A percentile compares a stretch with the other conserved stretches of the same genome.
phyloP scores from a whole-genome alignment of 30 jellyfish, hydroid and myxozoan species.

The Aurelia coerulea region DNA sequence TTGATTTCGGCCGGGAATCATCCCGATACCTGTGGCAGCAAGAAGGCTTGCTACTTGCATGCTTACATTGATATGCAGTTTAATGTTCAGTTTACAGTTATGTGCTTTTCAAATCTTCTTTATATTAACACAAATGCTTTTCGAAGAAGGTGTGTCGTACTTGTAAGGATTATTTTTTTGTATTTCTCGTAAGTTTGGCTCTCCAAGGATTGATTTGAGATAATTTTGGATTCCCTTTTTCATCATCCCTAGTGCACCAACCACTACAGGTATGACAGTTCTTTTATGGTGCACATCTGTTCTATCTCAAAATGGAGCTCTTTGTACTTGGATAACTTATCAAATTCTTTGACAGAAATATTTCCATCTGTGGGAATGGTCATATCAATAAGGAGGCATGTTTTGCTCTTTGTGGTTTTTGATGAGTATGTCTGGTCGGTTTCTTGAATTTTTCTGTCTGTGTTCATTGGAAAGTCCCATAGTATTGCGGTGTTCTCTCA shows the following conservation, averaged over 20 bases:
- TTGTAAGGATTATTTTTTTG: constrained; percentile 16
- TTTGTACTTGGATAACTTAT: constrained; percentile 1
- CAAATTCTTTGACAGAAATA: background rate
- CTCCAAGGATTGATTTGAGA: constrained; percentile 4
- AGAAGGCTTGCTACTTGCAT: background rate
- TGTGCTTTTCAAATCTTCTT: background rate
- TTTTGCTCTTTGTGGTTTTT: background rate
- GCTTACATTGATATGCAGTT: background rate
- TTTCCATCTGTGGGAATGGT: constrained; percentile 11
- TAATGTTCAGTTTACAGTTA: background rate
- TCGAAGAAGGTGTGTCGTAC: constrained; percentile 28
- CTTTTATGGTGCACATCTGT: constrained; percentile 1
- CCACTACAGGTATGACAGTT: constrained; percentile 38
- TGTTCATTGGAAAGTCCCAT: constrained; percentile 9
- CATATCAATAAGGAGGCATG: constrained; percentile 1
- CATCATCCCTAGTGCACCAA: constrained; percentile 41
- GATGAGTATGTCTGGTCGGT: background rate
- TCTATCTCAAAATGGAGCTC: constrained; percentile 15
- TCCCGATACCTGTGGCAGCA: constrained; percentile 10
- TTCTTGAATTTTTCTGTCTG: constrained; percentile 19
- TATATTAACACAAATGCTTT: constrained; percentile 21
- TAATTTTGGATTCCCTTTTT: background rate
- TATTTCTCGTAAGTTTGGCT: constrained; percentile 29
- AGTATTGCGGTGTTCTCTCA: background rate
- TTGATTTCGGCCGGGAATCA: background rate